phyloP scores from a whole-genome alignment of 2,888 invertebrate genomes.

The Eretmocerus hayati region DNA sequence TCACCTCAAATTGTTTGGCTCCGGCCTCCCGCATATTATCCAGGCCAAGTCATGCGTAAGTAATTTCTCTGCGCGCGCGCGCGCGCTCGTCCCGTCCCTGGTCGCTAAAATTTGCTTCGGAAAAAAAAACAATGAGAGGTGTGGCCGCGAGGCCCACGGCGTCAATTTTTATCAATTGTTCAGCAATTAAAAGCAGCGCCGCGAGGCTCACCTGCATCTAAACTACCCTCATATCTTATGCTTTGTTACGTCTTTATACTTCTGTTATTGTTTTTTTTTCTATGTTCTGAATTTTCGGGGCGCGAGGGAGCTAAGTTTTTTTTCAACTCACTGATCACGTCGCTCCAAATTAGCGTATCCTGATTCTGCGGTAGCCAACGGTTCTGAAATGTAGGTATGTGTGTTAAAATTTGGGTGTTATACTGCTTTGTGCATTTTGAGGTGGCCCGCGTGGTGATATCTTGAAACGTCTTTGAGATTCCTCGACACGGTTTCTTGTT shows the following conservation, averaged over 20 bases:
- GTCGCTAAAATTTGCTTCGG: constrained; percentile 13
- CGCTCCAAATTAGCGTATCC: constrained; percentile 24
- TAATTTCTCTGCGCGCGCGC: constrained; percentile 23
- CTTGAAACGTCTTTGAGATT: no score
- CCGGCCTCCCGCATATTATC: constrained; percentile 24
- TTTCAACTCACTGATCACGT: constrained; percentile 40
- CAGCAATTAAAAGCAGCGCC: constrained; percentile 43
- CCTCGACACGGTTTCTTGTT: no score
- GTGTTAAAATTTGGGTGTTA: no score
- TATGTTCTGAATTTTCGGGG: no score
- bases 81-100: background rate
- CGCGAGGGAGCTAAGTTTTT: no score
- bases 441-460: no score
- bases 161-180: no score
- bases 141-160: constrained; percentile 31
- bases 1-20: constrained; percentile 13
- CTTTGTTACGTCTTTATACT: no score
- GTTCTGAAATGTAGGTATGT: no score
- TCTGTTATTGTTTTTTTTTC: no score
- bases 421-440: no score
- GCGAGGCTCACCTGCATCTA: constrained; percentile 40
- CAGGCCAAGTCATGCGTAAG: constrained; percentile 27
- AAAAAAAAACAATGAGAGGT: constrained; percentile 34
- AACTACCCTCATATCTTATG: background rate
- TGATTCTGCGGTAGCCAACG: no score